These are phyloP conservation scores for Dryomyza anilis DNA, from an alignment of 2,888 invertebrate species.

Conservation along the genomic window DNA sequence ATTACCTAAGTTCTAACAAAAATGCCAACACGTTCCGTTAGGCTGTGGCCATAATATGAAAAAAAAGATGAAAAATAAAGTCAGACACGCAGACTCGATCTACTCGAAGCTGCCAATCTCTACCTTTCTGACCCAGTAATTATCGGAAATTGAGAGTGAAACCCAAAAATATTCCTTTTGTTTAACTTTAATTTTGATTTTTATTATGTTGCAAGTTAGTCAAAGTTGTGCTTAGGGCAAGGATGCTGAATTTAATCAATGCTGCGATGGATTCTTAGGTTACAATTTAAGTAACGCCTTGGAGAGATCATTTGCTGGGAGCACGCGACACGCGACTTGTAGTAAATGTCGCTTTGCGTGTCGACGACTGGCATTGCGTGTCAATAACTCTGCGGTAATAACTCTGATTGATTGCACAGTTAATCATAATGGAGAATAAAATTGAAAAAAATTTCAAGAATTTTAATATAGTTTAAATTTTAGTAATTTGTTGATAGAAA, in stretches of 20 bases:
- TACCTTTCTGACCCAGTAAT: constrained; percentile 53
- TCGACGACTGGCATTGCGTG: no score
- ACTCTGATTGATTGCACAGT: no score
- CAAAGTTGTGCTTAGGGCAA: constrained; percentile 28
- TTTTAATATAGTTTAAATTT: no score
- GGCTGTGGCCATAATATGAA: background rate
- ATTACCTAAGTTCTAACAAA: background rate
- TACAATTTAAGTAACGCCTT: constrained; percentile 40
- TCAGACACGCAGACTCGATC: background rate
- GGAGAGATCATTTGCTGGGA: constrained; percentile 33
- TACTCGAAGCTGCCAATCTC: background rate
- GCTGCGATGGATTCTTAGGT: background rate
- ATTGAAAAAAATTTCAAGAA: no score
- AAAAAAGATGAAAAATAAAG: background rate
- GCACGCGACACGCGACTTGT: constrained; percentile 37
- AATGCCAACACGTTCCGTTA: background rate
- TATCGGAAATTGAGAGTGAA: constrained; percentile 57
- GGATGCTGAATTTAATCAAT: background rate
- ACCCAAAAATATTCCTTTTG: constrained; percentile 32
- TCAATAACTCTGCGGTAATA: no score
- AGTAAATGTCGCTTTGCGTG: no score
- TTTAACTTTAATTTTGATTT: constrained; percentile 14
- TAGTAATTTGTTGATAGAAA: no score
- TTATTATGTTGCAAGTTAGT: no score
- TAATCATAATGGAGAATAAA: no score